These are phyloP conservation scores for Pseudobourletiella spinata DNA, from an alignment of 1,140 invertebrate species.

Conservation along the genomic window DNA sequence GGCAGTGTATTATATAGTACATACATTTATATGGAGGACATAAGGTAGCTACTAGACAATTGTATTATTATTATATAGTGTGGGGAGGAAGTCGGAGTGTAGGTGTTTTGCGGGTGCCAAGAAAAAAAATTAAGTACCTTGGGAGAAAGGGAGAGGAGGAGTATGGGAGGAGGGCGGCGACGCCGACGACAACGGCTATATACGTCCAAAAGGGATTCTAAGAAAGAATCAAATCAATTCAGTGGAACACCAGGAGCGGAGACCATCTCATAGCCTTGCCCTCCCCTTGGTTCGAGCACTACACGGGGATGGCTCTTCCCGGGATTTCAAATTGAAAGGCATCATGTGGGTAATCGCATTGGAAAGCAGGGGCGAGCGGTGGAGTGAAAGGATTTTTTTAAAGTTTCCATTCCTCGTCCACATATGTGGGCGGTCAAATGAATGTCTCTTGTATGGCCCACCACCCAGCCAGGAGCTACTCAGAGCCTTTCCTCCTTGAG, in stretches of 20 bases:
- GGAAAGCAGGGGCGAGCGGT: neutral
- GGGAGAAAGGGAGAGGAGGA: neutral
- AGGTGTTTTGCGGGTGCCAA: neutral
- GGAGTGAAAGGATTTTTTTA: neutral
- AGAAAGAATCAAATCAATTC: slow-evolving; percentile 6
- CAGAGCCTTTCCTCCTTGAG: too few relatives aligned
- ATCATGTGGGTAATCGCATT: neutral
- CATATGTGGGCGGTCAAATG: neutral
- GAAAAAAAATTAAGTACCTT: neutral
- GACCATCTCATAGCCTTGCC: too few relatives aligned
- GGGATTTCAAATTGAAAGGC: neutral
- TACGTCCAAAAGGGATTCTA: neutral
- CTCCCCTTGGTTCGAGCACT: too few relatives aligned
- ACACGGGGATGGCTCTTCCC: neutral
- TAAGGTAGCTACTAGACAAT: too few relatives aligned
- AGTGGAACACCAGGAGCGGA: neutral
- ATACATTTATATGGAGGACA: too few relatives aligned
- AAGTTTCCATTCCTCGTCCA: neutral
- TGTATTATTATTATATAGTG: too few relatives aligned
- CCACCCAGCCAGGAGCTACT: neutral
- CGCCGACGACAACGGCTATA: neutral
- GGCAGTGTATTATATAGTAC: neutral
- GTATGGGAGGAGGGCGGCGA: neutral
- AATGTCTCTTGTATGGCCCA: neutral
- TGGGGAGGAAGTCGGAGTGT: too few relatives aligned